A percentile compares a stretch with the other conserved stretches of the same genome.
Conservation (phyloP, 1,140 invertebrate species). For the Oscheius sp. region DNA sequence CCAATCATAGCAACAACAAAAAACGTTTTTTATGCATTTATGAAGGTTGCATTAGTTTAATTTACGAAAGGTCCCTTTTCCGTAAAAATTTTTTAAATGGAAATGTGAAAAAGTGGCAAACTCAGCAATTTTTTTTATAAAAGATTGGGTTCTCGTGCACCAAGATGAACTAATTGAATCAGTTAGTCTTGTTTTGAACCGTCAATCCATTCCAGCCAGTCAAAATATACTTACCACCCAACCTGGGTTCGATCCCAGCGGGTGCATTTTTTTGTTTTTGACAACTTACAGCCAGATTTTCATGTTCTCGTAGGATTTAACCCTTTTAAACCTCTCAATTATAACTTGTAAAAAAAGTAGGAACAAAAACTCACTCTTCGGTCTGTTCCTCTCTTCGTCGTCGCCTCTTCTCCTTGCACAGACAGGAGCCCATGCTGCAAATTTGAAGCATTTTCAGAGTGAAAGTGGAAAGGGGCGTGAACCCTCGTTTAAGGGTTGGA, state of each 20-base stretch:
- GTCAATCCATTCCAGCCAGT: not conserved
- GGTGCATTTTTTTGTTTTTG: not conserved
- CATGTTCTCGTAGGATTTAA: not conserved
- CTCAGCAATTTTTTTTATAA: too few species aligned
- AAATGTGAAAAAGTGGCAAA: too few species aligned
- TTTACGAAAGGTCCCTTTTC: too few species aligned
- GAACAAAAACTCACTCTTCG: not conserved
- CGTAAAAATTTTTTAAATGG: too few species aligned
- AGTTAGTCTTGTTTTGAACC: too few species aligned
- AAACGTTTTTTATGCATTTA: too few species aligned
- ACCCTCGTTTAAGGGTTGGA: too few species aligned
- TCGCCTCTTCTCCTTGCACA: constrained; percentile 13
- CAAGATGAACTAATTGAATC: too few species aligned
- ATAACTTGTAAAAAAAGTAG: not conserved
- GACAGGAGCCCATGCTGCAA: constrained; percentile 17
- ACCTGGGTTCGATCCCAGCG: not conserved
- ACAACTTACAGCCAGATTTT: not conserved
- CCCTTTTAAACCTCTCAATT: not conserved
- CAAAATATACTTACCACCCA: not conserved
- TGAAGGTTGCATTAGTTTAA: too few species aligned
- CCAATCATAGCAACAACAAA: too few species aligned
- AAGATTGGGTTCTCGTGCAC: too few species aligned
- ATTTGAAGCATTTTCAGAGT: constrained; percentile 1
- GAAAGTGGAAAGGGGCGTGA: too few species aligned
- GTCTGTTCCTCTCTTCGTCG: not conserved